Conservation (phyloP, 2,113 vertebrate species). For the Nannospalax galili region DNA sequence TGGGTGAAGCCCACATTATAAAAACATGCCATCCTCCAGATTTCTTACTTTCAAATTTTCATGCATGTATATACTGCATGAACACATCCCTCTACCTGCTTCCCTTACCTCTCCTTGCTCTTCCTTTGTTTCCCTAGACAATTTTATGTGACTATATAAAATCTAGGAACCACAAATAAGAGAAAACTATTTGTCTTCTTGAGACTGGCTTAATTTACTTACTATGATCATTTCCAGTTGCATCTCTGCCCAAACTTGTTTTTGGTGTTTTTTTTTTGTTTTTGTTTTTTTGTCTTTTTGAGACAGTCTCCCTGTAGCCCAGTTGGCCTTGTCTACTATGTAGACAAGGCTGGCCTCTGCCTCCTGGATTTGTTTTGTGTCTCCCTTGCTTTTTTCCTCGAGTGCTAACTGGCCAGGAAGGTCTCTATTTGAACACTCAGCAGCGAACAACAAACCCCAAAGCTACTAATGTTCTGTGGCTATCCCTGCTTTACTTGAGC, state of each 20-base stretch:
- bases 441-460: neutral
- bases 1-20: neutral
- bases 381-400: neutral
- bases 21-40: neutral
- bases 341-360: too few relatives aligned
- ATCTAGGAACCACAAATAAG: neutral
- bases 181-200: neutral
- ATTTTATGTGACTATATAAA: neutral
- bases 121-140: neutral
- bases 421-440: neutral
- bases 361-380: neutral
- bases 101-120: neutral
- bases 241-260: neutral
- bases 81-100: neutral
- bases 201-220: neutral
- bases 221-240: neutral
- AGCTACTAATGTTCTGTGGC: neutral
- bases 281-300: too few relatives aligned
- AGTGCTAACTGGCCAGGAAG: neutral
- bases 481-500: neutral
- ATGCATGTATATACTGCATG: too few relatives aligned
- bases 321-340: too few relatives aligned
- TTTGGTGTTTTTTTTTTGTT: too few relatives aligned
- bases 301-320: too few relatives aligned
- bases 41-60: neutral